Evolutionary conservation across 2,113 vertebrate species (phyloP).

Genomic region (Dipodomys spectabilis): DNA sequence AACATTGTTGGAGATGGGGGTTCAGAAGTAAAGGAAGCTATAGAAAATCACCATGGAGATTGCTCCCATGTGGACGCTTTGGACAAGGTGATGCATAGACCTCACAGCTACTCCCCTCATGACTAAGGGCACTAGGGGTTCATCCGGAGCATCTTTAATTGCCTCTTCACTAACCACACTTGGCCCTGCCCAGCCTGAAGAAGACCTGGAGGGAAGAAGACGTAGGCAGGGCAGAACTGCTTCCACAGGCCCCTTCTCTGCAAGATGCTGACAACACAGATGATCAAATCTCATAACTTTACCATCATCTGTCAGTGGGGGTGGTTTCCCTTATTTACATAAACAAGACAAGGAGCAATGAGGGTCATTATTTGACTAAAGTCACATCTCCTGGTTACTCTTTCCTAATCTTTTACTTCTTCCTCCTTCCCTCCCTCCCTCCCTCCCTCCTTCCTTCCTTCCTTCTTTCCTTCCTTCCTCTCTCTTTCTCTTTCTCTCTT

Average conservation of each 20-base stretch:
- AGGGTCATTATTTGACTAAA: too few relatives aligned
- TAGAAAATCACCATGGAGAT: not conserved
- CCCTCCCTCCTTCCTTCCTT: too few relatives aligned
- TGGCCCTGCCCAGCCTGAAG: not conserved
- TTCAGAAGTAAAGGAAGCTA: not conserved
- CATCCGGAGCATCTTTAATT: not conserved
- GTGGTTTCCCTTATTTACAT: not conserved
- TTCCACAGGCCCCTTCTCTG: not conserved
- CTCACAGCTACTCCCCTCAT: not conserved
- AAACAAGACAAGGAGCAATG: not conserved
- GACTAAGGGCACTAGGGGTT: too few relatives aligned
- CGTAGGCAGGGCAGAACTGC: not conserved
- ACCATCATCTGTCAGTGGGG: not conserved
- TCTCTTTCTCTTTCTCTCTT: too few relatives aligned
- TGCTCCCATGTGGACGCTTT: not conserved
- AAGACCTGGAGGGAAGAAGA: not conserved
- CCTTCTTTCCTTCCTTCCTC: too few relatives aligned
- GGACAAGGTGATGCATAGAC: not conserved
- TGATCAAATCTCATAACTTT: not conserved
- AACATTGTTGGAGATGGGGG: not conserved
- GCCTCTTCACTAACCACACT: not conserved
- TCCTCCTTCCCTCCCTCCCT: too few relatives aligned
- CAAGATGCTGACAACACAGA: not conserved
- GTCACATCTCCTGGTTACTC: too few relatives aligned
- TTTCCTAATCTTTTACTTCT: too few relatives aligned